Base-by-base conservation (phyloP, 2,888 invertebrate genomes). In the Brachypterus glaber region DNA sequence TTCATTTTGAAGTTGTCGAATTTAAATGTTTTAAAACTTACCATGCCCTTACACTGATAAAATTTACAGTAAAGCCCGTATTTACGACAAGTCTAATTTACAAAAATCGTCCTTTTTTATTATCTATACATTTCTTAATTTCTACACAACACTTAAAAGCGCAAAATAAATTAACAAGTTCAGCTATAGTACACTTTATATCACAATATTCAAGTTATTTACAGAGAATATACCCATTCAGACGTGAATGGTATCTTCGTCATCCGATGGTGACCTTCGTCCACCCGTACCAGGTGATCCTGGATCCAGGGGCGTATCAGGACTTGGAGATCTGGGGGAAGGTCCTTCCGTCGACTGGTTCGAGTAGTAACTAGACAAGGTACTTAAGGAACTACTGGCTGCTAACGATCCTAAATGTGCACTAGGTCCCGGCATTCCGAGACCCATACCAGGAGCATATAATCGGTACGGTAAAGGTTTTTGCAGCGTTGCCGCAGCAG, bases 391-490 rank as follows among this genome's bases (percentile, higher is more conserved):
- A 55, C 74, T 82, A 46, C 84, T 82, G 39, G 77, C 82, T 8
- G 82, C 78, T 11, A 81, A 64, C 7, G 75, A 72, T 15, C 33
- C 33, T 11, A 80, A 64, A 52, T 79, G 79, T 18, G 80, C 76
- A 37, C 78, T 79, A 2, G 81, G 79, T 4, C 79, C 79, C 3
- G 79, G 76, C 37, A 80, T 65, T 30, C 79, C 79, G 31, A 71
- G 54, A 48, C 77, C 68, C 60, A 77, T 73, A 33, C 75, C 71
- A 2, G 75, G 74, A 33, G 70, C 79, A 59, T 64, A 77, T 33
- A 68, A 58, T 63, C 81, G 71, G 67, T 87, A 88, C 48, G 90
- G 87, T 59, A 91, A 71, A 2, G 91, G 91, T 64, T 90, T 90
- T 65, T 90, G 90, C 52, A 91, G 70, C 40, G 82, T 82, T 35